Evolutionary conservation across 1,140 invertebrate species (phyloP).

Genomic region (Aphis craccivora): DNA sequence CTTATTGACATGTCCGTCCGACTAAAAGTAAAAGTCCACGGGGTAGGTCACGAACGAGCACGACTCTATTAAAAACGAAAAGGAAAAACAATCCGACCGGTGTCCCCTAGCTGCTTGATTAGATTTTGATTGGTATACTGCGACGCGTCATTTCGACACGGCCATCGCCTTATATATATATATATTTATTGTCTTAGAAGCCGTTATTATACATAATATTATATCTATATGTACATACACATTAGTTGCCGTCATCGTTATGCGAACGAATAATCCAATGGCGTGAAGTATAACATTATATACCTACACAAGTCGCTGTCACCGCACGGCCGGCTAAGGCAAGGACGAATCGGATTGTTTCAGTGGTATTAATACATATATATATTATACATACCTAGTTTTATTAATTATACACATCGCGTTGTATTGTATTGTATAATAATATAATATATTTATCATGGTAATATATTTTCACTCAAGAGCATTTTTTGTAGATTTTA

Average conservation of each 20-base stretch:
- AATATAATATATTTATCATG: neutral
- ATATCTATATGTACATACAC: neutral
- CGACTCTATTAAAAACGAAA: conserved; percentile 31
- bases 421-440: neutral
- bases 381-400: neutral
- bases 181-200: conserved; percentile 44
- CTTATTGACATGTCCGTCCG: neutral
- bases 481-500: neutral
- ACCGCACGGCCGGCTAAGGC: neutral
- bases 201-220: conserved; percentile 50
- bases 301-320: conserved; percentile 22
- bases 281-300: conserved; percentile 16
- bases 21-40: conserved; percentile 13
- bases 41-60: conserved; percentile 51
- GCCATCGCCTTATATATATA: conserved; percentile 14
- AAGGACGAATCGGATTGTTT: conserved; percentile 39
- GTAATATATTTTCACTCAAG: neutral
- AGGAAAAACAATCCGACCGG: conserved; percentile 1
- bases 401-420: neutral
- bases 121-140: conserved; percentile 42
- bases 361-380: neutral
- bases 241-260: neutral
- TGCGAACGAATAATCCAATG: conserved; percentile 11
- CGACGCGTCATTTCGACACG: conserved; percentile 40
- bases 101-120: conserved; percentile 35